Evolutionary conservation across 1,140 invertebrate genomes (phyloP).

Genomic region (Phenacoccus solenopsis): DNA sequence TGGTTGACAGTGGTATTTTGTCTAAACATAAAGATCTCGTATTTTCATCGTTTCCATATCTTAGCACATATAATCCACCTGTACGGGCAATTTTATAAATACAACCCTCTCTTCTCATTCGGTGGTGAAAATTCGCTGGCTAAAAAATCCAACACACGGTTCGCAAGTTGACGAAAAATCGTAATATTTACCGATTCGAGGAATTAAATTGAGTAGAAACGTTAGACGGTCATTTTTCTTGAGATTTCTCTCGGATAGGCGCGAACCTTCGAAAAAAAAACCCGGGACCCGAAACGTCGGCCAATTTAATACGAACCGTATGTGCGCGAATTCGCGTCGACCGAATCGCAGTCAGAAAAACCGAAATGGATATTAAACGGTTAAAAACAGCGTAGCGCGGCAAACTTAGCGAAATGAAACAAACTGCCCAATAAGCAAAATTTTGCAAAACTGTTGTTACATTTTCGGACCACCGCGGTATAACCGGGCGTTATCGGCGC

Average conservation of each 20-base stretch:
- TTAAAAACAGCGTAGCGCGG: conserved; percentile 8
- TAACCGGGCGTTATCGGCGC: neutral
- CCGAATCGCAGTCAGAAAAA: conserved; percentile 3
- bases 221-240: neutral
- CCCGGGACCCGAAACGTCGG: neutral
- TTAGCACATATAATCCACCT: too few relatives aligned
- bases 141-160: too few relatives aligned
- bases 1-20: too few relatives aligned
- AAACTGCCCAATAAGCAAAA: conserved; percentile 14
- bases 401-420: conserved; percentile 9
- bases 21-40: too few relatives aligned
- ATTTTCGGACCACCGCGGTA: neutral
- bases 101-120: too few relatives aligned
- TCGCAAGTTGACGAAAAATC: neutral
- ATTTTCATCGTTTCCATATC: too few relatives aligned
- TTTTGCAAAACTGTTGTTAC: conserved; percentile 18
- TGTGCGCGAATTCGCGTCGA: neutral
- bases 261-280: neutral
- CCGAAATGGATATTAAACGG: conserved; percentile 16
- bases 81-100: too few relatives aligned
- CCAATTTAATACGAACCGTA: neutral
- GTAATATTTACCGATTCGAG: neutral
- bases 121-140: too few relatives aligned
- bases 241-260: neutral
- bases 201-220: neutral